A percentile compares a stretch with the other conserved stretches of the same genome.
phyloP scores from a whole-genome alignment of 2,113 vertebrate genomes.

The Cyprinodon brontotheroides region DNA sequence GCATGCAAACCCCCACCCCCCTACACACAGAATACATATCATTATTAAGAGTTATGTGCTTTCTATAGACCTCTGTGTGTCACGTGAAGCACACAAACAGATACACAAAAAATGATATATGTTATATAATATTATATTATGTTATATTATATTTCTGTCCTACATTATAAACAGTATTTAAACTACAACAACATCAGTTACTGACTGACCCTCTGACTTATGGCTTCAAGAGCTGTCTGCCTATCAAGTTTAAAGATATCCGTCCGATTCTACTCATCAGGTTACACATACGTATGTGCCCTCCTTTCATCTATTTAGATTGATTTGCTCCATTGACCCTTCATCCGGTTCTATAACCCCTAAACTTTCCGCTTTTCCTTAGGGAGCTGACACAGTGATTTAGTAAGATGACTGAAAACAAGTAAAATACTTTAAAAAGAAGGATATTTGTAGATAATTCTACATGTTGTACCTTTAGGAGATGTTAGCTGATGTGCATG shows the following conservation, averaged over 20 bases:
- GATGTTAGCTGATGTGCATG: not conserved
- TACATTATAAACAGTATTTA: slow-evolving; percentile 8
- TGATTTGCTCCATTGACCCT: slow-evolving; percentile 21
- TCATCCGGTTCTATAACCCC: not conserved
- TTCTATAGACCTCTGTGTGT: not conserved
- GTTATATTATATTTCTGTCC: not conserved
- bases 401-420: slow-evolving; percentile 52
- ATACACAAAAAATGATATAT: not conserved
- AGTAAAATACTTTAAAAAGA: not conserved
- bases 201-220: slow-evolving; percentile 23
- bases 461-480: not conserved
- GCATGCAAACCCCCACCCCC: slow-evolving; percentile 19
- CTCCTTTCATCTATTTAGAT: slow-evolving; percentile 37
- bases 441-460: not conserved
- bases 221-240: slow-evolving; percentile 3
- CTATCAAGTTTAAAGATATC: slow-evolving; percentile 50
- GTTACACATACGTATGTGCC: slow-evolving; percentile 35
- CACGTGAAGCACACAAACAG: not conserved
- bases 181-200: not conserved
- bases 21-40: slow-evolving; percentile 8
- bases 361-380: slow-evolving; percentile 25
- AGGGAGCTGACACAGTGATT: slow-evolving; percentile 52
- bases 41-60: not conserved
- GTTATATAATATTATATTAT: not conserved
- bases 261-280: slow-evolving; percentile 22